A percentile compares a stretch with the other conserved stretches of the same genome.
phyloP scores from a whole-genome alignment of 1,140 invertebrate species.

The Solenopsis fugax region DNA sequence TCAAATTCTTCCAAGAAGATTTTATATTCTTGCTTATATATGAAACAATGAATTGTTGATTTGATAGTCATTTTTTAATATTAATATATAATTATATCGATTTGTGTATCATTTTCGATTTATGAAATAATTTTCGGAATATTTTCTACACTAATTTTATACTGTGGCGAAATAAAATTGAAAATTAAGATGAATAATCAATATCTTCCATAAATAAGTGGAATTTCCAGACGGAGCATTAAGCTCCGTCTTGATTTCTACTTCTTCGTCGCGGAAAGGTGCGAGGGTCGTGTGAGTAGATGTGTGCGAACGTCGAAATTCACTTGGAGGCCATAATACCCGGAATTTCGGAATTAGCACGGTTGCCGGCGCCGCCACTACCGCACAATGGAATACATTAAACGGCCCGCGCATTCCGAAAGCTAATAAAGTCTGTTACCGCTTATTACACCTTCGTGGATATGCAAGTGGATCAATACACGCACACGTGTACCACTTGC shows the following conservation, averaged over 20 bases:
- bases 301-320: constrained; percentile 79
- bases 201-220: constrained; percentile 2
- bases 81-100: not conserved
- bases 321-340: constrained; percentile 80
- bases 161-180: not conserved
- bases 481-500: constrained; percentile 18
- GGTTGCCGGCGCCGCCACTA: constrained; percentile 64
- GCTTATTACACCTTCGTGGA: constrained; percentile 78
- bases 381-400: constrained; percentile 82
- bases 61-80: no score
- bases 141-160: not conserved
- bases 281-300: constrained; percentile 11
- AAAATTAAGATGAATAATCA: not conserved
- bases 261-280: not conserved
- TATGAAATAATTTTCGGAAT: not conserved
- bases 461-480: constrained; percentile 72
- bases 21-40: no score
- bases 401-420: constrained; percentile 76
- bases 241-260: constrained; percentile 54
- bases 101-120: not conserved
- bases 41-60: no score
- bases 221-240: constrained; percentile 29
- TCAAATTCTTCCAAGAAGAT: no score
- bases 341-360: constrained; percentile 81
- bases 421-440: constrained; percentile 82